Conservation (phyloP, 2,888 invertebrate species). For the Halictus quadricinctus region DNA sequence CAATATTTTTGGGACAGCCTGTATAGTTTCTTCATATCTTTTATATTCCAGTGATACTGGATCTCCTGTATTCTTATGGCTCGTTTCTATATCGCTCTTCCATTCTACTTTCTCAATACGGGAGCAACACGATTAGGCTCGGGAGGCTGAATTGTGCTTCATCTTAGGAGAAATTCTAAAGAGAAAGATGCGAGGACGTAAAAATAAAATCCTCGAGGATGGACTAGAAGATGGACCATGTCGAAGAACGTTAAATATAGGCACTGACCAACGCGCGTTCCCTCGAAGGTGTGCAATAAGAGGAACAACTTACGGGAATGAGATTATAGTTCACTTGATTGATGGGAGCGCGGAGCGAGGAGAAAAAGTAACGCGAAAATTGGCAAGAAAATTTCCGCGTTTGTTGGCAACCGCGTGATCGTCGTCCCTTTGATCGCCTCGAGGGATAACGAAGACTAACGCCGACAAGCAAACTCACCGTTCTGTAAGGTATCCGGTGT, state of each 20-base stretch:
- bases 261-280: background rate
- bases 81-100: background rate
- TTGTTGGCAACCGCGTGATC: background rate
- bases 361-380: background rate
- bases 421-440: background rate
- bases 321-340: background rate
- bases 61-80: no score
- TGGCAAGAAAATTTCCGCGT: background rate
- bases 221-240: background rate
- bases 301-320: background rate
- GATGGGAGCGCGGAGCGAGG: background rate
- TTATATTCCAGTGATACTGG: no score
- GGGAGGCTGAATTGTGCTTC: background rate
- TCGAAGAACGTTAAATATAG: slow-evolving; percentile 6
- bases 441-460: background rate
- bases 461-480: background rate
- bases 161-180: background rate
- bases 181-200: background rate
- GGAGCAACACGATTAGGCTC: background rate
- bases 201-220: background rate
- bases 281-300: background rate
- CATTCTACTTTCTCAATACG: background rate
- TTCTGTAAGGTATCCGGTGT: background rate
- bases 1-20: no score
- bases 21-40: no score